Base-by-base conservation (phyloP, 2,888 invertebrate species). In the Tinea trinotella region DNA sequence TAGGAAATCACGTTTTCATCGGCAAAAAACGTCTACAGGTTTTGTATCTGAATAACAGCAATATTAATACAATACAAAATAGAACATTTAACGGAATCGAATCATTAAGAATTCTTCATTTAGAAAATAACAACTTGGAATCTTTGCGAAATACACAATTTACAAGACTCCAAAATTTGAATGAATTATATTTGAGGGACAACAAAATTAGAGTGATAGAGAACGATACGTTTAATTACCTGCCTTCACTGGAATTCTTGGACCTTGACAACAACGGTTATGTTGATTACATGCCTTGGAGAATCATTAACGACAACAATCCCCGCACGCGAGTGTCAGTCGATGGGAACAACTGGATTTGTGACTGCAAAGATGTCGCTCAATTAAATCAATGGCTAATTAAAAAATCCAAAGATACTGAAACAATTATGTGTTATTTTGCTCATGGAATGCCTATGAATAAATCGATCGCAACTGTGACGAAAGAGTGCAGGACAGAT, bases 1-100 rank as follows among this genome's bases (percentile, higher is more conserved):
- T 96, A 60, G 91, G 92, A 65, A 92, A 92, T 82, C 94, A 94
- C 87, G 92, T 93, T 70, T 95, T 96, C 79, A 93, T 95, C 71
- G 95, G 94, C 58, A 92, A 94, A 81, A 93, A 93, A 76, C 91
- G 93, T 74, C 83, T 94, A 60, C 90, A 92, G 79, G 90, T 91
- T 62, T 85, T 94, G 61, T 94, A 88, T 78, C 88, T 94, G 61
- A 94, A 94, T 82, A 90, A 91, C 76, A 93, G 93, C 76, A 91
- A 92, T 66, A 90, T 94, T 61, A 88, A 89, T 60, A 89, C 90
- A 61, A 89, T 94, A 70, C 91, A 92, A 83, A 94, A 94, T 81
- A 88, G 92, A 69, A 93, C 93, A 59, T 94, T 94, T 79, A 93
- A 93, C 84, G 94, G 94, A 53, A 91, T 92, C 56, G 90, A 90